Evolutionary conservation across 92 coral and sea anemone genomes (phyloP).

Genomic region (Epizoanthus scotinus): DNA sequence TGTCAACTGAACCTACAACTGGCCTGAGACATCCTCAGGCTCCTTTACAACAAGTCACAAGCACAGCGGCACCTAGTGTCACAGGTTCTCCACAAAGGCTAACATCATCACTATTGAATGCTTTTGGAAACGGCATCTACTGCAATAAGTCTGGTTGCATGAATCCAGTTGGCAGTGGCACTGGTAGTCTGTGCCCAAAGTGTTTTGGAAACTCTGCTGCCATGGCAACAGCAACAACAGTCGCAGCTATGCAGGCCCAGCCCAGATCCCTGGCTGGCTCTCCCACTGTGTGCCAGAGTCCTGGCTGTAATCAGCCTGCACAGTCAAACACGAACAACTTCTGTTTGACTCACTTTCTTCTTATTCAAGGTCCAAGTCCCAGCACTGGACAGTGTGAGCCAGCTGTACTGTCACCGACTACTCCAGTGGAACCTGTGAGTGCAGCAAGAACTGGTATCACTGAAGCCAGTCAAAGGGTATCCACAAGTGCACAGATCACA

Average conservation of each 20-base stretch:
- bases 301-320: conserved; percentile 18
- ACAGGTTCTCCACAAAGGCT: not conserved
- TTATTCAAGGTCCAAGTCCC: not conserved
- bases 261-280: not conserved
- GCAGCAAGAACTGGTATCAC: not conserved
- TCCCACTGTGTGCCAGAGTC: not conserved
- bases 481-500: not conserved
- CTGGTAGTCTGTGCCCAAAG: conserved; percentile 38
- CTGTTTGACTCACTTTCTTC: conserved; percentile 30
- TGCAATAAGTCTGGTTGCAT: conserved; percentile 39
- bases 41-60: not conserved
- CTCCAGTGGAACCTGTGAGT: not conserved
- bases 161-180: conserved; percentile 40
- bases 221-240: not conserved
- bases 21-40: not conserved
- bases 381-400: not conserved
- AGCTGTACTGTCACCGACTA: not conserved
- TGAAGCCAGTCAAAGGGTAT: not conserved
- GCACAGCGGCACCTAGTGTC: not conserved
- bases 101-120: conserved; percentile 45
- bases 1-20: not conserved
- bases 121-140: conserved; percentile 26
- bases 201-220: conserved; percentile 20
- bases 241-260: not conserved
- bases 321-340: not conserved